Evolutionary conservation across 2,888 invertebrate genomes (phyloP).

Genomic region (Galerucella nymphaeae): DNA sequence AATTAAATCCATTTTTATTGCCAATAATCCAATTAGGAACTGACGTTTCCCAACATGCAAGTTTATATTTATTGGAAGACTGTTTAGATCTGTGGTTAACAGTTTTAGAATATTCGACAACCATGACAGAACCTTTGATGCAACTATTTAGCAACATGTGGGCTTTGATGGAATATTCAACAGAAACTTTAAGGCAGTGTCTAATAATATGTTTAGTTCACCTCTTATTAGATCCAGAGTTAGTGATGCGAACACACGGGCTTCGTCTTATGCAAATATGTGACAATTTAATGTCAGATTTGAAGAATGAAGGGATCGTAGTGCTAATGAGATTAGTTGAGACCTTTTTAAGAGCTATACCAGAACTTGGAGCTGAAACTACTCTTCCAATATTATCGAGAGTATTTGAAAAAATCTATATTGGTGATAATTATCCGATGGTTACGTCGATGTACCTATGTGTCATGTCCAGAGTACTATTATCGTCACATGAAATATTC

Average conservation of each 20-base stretch:
- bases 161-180: constrained; percentile 81
- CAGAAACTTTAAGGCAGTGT: constrained; percentile 83
- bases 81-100: constrained; percentile 91
- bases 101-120: constrained; percentile 80
- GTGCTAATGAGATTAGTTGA: constrained; percentile 81
- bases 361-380: constrained; percentile 79
- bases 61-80: constrained; percentile 93
- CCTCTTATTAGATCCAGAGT: constrained; percentile 80
- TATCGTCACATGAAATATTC: constrained; percentile 76
- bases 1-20: constrained; percentile 73
- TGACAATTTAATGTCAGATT: constrained; percentile 80
- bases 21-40: constrained; percentile 80
- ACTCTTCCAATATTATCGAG: constrained; percentile 73
- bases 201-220: constrained; percentile 87
- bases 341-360: constrained; percentile 79
- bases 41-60: constrained; percentile 80
- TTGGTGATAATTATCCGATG: constrained; percentile 77
- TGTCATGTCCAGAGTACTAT: constrained; percentile 81
- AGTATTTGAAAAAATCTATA: constrained; percentile 74
- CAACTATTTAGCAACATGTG: constrained; percentile 80
- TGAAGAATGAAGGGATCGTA: constrained; percentile 79
- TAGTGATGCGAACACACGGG: constrained; percentile 80
- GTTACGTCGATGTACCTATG: constrained; percentile 83
- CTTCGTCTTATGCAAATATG: constrained; percentile 76
- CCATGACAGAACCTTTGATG: constrained; percentile 74